Percentiles rank a stretch among this genome's conserved stretches.
Evolutionary conservation across 2,113 vertebrate species (phyloP).

Genomic region (Heloderma charlesbogerti): DNA sequence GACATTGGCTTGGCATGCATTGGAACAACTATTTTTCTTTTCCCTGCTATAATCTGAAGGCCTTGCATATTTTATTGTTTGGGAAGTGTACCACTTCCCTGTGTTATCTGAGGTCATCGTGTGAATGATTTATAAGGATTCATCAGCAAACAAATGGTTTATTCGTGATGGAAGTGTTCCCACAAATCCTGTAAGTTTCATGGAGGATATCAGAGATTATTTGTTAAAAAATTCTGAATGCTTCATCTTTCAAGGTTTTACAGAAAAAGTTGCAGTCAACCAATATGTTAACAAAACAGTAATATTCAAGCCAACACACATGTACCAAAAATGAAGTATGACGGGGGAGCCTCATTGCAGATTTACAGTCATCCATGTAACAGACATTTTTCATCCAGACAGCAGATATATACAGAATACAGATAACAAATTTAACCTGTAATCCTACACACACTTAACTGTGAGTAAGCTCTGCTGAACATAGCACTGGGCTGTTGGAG

Average conservation of each 20-base stretch:
- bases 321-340: neutral
- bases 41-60: neutral
- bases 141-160: conserved; percentile 1
- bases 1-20: neutral
- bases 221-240: conserved; percentile 25
- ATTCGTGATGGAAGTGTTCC: conserved; percentile 41
- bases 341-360: neutral
- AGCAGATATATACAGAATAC: neutral
- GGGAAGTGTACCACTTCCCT: conserved; percentile 43
- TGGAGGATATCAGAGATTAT: conserved; percentile 38
- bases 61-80: neutral
- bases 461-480: neutral
- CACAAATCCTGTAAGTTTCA: conserved; percentile 41
- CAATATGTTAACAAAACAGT: neutral
- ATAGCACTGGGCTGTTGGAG: neutral
- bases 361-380: neutral
- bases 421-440: conserved; percentile 22
- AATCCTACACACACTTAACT: neutral
- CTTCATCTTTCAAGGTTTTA: conserved; percentile 29
- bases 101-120: conserved; percentile 28
- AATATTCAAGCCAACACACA: neutral
- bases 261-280: conserved; percentile 4
- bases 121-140: conserved; percentile 27
- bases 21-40: conserved; percentile 38
- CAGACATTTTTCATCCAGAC: neutral